Evolutionary conservation across 1,140 invertebrate species (phyloP), one percentile per base, ranked within the genome.

Genomic region (fruit fly (Drosophila melanogaster)): DNA sequence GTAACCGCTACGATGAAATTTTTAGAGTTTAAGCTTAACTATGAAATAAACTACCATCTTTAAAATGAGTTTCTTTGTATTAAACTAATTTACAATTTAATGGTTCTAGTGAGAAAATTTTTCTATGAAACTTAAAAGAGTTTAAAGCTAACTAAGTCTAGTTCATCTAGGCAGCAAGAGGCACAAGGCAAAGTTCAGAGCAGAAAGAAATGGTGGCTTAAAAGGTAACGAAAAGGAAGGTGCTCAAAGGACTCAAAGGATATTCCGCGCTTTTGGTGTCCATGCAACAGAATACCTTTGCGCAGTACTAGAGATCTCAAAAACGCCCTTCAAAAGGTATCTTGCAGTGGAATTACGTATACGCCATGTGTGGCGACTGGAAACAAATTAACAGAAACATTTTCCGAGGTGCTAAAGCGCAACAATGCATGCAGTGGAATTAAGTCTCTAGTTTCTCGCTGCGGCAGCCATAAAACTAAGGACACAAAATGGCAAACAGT

Each of bases 321-420:
- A 24, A 38, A 40, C 33, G 24, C 14, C 24, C 35, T 4, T 11
- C 11, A 33, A 50, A 41, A 30, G 10, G 14, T 14, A 26, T 14
- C 43, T 56, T 19, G 66, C 22, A 7, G 24, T 7, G 15, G 26
- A 8, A 17, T 47, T 70, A 57, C 66, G 64, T 69, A 70, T 47
- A 56, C 62, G 66, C 35, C 66, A 40, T 70, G 66, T 69, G 66
- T 70, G 66, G 65, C 44, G 59, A 50, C 50, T 57, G 37, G 26
- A 35, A 66, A 54, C 73, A 75, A 75, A 75, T 74, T 75, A 75
- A 76, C 71, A 75, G 54, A 76, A 75, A 58, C 72, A 77, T 77
- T 78, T 78, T 57, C 56, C 54, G 58, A 78, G 75, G 75, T 55
- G 75, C 65, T 78, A 71, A 62, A 64, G 76, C 75, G 74, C 37